phyloP scores from a whole-genome alignment of 2,888 invertebrate species.

The Drosophila longiperda region DNA sequence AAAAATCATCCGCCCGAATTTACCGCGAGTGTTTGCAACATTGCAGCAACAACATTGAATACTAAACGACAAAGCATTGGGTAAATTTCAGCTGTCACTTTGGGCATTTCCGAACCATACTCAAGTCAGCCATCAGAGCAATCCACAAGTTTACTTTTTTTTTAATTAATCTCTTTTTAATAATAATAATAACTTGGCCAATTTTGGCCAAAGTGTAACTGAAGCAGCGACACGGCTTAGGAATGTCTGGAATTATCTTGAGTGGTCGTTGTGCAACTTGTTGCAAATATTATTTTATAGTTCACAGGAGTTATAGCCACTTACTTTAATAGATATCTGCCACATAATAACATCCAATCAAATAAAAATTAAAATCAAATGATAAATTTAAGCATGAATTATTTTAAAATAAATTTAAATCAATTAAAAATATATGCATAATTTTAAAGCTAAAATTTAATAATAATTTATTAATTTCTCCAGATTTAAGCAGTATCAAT shows the following conservation, averaged over 20 bases:
- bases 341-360: conserved; percentile 61
- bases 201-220: conserved; percentile 42
- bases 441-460: neutral
- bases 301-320: conserved; percentile 59
- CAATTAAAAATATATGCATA: no score
- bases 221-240: conserved; percentile 34
- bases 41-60: conserved; percentile 35
- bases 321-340: conserved; percentile 73
- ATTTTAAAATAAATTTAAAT: neutral
- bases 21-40: conserved; percentile 11
- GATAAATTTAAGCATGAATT: neutral
- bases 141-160: neutral
- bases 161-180: conserved; percentile 22
- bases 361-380: conserved; percentile 37
- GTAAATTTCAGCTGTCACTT: conserved; percentile 60
- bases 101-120: conserved; percentile 53
- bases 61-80: conserved; percentile 38
- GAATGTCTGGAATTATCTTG: conserved; percentile 29
- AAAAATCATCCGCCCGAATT: conserved; percentile 51
- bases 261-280: conserved; percentile 28
- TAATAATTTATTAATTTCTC: neutral
- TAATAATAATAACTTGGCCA: conserved; percentile 52
- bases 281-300: conserved; percentile 27
- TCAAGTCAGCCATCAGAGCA: conserved; percentile 16
- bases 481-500: neutral